A percentile compares a stretch with the other conserved stretches of the same genome.
These are phyloP conservation scores for Habrosyne pyritoides DNA, from an alignment of 2,888 invertebrate genomes.

Conservation along the genomic window DNA sequence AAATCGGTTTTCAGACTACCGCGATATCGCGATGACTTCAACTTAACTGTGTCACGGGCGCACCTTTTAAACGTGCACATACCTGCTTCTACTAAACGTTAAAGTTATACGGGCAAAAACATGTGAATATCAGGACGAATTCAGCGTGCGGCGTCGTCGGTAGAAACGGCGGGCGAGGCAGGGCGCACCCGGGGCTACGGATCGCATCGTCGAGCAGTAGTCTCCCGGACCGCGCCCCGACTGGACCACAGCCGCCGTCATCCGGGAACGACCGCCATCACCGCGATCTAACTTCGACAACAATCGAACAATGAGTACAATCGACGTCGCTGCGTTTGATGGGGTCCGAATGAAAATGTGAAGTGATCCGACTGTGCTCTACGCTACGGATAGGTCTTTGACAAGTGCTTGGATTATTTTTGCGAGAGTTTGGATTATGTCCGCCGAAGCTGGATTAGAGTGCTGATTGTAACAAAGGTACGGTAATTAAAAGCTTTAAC, in stretches of 20 bases:
- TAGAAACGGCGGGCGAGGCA: constrained; percentile 33
- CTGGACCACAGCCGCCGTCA: constrained; percentile 23
- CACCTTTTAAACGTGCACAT: constrained; percentile 26
- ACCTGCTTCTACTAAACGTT: constrained; percentile 37
- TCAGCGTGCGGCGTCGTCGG: constrained; percentile 23
- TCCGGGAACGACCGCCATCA: constrained; percentile 15
- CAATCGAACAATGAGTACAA: constrained; percentile 52
- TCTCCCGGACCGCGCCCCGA: constrained; percentile 52
- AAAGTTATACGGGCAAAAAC: constrained; percentile 49
- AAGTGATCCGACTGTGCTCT: constrained; percentile 45
- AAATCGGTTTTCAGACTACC: neutral
- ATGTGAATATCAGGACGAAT: constrained; percentile 32
- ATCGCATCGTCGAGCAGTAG: constrained; percentile 40
- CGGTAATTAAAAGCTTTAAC: neutral
- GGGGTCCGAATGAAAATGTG: constrained; percentile 52
- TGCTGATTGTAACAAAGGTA: neutral
- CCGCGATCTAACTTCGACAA: constrained; percentile 31
- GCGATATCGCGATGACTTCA: constrained; percentile 5
- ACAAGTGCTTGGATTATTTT: constrained; percentile 6
- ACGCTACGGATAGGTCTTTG: neutral
- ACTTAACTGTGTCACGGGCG: constrained; percentile 14
- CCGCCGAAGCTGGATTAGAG: neutral
- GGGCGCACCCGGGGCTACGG: constrained; percentile 41
- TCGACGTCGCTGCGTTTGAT: constrained; percentile 48
- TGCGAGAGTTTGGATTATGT: neutral